These are phyloP conservation scores for Perithous albicinctus DNA, from an alignment of 2,888 invertebrate genomes.

Conservation along the genomic window DNA sequence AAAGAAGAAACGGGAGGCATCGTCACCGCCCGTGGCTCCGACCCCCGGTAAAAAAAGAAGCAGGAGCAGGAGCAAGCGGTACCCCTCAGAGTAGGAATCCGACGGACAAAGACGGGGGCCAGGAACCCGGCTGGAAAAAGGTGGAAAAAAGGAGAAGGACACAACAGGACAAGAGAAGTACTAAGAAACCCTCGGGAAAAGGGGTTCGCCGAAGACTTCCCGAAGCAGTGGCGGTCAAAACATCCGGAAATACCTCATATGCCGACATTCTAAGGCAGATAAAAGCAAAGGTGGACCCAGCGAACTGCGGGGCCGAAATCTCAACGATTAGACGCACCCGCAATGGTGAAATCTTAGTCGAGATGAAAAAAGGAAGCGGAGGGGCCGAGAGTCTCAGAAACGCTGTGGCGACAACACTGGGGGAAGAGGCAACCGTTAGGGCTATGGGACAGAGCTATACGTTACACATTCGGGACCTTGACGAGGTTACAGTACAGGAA, in stretches of 20 bases:
- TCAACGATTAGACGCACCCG: constrained; percentile 27
- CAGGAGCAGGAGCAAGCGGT: too few species aligned
- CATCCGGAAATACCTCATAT: constrained; percentile 1
- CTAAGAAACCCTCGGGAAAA: not conserved
- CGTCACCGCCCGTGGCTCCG: too few species aligned
- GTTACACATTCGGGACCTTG: constrained; percentile 64
- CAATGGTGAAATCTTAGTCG: constrained; percentile 25
- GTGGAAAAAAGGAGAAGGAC: constrained; percentile 9
- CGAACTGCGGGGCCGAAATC: not conserved
- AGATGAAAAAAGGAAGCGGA: constrained; percentile 49
- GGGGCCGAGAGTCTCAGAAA: constrained; percentile 19
- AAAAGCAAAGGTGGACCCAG: constrained; percentile 2
- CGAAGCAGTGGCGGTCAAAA: constrained; percentile 23
- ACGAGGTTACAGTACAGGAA: constrained; percentile 45
- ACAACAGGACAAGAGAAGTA: not conserved
- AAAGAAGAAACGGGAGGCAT: too few species aligned
- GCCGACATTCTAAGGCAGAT: constrained; percentile 28
- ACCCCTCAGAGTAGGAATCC: too few species aligned
- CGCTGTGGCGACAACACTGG: not conserved
- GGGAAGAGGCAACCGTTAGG: constrained; percentile 21
- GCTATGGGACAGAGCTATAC: constrained; percentile 29
- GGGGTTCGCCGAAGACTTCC: not conserved
- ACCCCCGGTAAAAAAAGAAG: too few species aligned
- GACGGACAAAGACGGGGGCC: too few species aligned
- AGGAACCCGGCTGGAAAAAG: not conserved